Percentiles rank a stretch among this genome's conserved stretches.
These are phyloP conservation scores for Phodopus roborovskii DNA, from an alignment of 2,113 vertebrate species.

Conservation along the genomic window DNA sequence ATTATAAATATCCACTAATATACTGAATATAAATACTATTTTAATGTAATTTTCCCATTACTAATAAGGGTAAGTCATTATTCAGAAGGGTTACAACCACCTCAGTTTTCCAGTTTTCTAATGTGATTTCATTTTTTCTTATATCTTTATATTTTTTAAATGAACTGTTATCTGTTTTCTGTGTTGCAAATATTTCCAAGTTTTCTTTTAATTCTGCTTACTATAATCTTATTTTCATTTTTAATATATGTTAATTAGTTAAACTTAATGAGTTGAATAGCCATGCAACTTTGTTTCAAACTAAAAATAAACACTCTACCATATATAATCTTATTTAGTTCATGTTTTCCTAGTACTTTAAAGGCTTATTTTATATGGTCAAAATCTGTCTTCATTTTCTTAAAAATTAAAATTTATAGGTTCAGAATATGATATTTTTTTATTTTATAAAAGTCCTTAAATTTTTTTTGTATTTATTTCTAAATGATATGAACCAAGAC, in stretches of 20 bases:
- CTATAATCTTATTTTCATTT: not conserved
- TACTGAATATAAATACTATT: not conserved
- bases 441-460: not conserved
- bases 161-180: not conserved
- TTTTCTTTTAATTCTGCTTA: not conserved
- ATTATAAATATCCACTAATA: no score
- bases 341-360: not conserved
- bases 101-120: not conserved
- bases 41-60: not conserved
- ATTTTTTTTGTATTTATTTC: not conserved
- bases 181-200: not conserved
- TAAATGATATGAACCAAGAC: not conserved
- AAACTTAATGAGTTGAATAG: not conserved
- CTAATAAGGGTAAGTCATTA: not conserved
- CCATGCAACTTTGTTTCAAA: not conserved
- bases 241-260: not conserved
- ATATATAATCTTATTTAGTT: not conserved
- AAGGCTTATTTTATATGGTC: not conserved
- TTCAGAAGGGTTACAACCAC: not conserved
- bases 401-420: slow-evolving; percentile 5
- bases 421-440: not conserved
- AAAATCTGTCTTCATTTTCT: not conserved
- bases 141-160: not conserved
- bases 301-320: not conserved
- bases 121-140: not conserved